phyloP scores from a whole-genome alignment of 2,888 invertebrate species.

The Hydrotaea cyrtoneurina region DNA sequence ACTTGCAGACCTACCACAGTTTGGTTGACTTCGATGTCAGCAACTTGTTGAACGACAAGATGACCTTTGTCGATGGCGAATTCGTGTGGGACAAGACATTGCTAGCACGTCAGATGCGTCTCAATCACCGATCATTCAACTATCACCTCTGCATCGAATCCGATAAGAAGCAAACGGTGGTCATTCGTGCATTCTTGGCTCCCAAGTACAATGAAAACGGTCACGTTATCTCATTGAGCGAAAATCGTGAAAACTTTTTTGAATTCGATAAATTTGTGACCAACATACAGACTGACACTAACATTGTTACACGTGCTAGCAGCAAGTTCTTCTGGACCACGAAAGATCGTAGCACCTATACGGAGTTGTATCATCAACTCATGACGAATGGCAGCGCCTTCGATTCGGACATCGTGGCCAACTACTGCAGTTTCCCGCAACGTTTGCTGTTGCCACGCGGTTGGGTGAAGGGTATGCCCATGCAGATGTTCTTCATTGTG shows the following conservation, averaged over 20 bases:
- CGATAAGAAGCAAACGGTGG: constrained; percentile 82
- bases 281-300: constrained; percentile 84
- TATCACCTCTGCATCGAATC: constrained; percentile 84
- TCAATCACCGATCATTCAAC: constrained; percentile 85
- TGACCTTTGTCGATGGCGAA: constrained; percentile 77
- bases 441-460: constrained; percentile 86
- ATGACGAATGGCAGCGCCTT: constrained; percentile 79
- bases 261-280: constrained; percentile 84
- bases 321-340: constrained; percentile 46
- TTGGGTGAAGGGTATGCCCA: constrained; percentile 84
- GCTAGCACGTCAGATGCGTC: constrained; percentile 83
- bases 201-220: constrained; percentile 85
- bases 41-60: constrained; percentile 83
- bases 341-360: constrained; percentile 82
- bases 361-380: constrained; percentile 81
- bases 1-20: constrained; percentile 86
- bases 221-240: constrained; percentile 82
- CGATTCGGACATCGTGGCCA: too few species aligned
- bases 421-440: constrained; percentile 83
- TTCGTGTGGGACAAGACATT: constrained; percentile 76
- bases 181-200: constrained; percentile 85
- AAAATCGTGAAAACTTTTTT: constrained; percentile 84
- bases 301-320: constrained; percentile 76
- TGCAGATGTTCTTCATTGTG: constrained; percentile 83
- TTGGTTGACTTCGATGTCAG: constrained; percentile 85